A percentile compares a stretch with the other conserved stretches of the same genome.
These are phyloP conservation scores for Uropetala carovei DNA, from an alignment of 2,888 invertebrate genomes.

Conservation along the genomic window DNA sequence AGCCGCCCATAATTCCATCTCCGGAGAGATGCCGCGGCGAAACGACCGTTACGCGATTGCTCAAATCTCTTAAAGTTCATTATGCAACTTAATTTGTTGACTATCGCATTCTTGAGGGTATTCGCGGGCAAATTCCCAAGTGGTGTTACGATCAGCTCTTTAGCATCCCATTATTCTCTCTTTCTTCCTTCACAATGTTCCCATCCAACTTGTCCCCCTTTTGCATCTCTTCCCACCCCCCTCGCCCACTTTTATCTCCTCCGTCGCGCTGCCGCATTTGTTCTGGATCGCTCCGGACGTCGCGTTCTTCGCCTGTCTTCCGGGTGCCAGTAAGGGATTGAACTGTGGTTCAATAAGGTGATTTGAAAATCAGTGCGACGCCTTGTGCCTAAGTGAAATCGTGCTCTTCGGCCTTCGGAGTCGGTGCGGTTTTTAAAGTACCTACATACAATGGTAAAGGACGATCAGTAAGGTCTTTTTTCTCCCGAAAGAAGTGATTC, in stretches of 20 bases:
- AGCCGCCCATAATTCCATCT: too few relatives aligned
- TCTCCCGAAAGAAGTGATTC: not conserved
- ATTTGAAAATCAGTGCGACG: constrained; percentile 30
- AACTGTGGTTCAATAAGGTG: constrained; percentile 38
- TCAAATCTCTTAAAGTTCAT: not conserved
- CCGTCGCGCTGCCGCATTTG: not conserved
- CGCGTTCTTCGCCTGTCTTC: constrained; percentile 40
- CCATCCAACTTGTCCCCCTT: not conserved
- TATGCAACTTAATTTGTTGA: not conserved
- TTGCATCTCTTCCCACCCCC: constrained; percentile 5
- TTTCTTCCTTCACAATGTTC: constrained; percentile 7
- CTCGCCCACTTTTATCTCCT: not conserved
- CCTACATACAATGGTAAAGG: not conserved
- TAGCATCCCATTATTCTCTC: constrained; percentile 6
- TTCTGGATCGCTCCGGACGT: constrained; percentile 31
- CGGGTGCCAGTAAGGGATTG: constrained; percentile 42
- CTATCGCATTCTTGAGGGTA: not conserved
- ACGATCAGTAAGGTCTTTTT: not conserved
- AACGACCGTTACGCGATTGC: not conserved
- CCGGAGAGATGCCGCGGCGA: too few relatives aligned
- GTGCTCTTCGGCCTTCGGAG: not conserved
- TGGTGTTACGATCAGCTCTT: not conserved
- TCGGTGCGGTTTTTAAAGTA: constrained; percentile 1
- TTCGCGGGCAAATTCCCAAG: constrained; percentile 13
- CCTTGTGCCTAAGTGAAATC: not conserved